Percentiles rank a stretch among this genome's conserved stretches.
These are phyloP conservation scores for Ochropacha duplaris DNA, from an alignment of 2,888 invertebrate genomes.

Conservation along the genomic window DNA sequence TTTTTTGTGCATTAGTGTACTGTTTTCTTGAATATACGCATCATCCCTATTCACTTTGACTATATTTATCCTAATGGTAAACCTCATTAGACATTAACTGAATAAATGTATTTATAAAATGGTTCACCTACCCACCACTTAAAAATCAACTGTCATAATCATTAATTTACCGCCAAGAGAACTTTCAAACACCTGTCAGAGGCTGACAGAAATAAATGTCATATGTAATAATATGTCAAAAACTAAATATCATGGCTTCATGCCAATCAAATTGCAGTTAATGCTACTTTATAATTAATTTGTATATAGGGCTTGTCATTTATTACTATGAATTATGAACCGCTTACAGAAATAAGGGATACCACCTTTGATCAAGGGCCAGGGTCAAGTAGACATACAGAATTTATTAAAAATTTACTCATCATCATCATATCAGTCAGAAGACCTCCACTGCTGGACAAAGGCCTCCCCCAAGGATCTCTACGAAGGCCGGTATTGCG, in stretches of 20 bases:
- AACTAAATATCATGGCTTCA: conserved; percentile 41
- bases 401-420: too few relatives aligned
- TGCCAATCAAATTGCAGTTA: conserved; percentile 61
- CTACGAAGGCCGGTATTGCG: too few relatives aligned
- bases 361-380: not conserved
- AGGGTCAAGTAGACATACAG: too few relatives aligned
- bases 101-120: not conserved
- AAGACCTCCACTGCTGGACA: too few relatives aligned
- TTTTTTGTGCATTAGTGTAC: too few relatives aligned
- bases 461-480: too few relatives aligned
- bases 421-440: too few relatives aligned
- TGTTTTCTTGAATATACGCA: too few relatives aligned
- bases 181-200: conserved; percentile 38
- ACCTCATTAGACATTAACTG: too few relatives aligned
- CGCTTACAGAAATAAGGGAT: not conserved
- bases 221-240: conserved; percentile 31
- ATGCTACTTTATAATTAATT: conserved; percentile 38
- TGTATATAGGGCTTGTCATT: not conserved
- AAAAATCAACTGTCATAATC: not conserved
- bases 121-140: not conserved
- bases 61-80: too few relatives aligned
- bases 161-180: conserved; percentile 2
- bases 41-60: too few relatives aligned
- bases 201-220: conserved; percentile 45
- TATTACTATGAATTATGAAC: not conserved